Evolutionary conservation across 2,888 invertebrate species (phyloP).

Genomic region (Iphiclides podalirius): DNA sequence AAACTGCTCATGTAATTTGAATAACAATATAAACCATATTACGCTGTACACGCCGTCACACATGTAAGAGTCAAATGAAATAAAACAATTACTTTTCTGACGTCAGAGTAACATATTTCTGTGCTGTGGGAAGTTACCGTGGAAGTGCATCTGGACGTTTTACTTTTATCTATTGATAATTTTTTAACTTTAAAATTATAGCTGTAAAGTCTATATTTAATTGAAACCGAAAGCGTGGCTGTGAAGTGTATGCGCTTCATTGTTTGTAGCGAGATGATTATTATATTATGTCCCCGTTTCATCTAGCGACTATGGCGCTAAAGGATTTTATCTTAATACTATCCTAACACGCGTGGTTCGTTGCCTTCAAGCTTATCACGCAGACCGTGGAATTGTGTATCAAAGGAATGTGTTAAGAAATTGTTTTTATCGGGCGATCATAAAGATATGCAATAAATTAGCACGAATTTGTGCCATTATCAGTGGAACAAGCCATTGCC

Average conservation of each 20-base stretch:
- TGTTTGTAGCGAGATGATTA: too few relatives aligned
- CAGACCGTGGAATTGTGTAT: constrained; percentile 17
- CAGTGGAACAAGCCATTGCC: constrained; percentile 33
- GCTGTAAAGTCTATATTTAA: too few relatives aligned
- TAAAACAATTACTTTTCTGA: constrained; percentile 26
- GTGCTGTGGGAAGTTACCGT: constrained; percentile 28
- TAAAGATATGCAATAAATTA: constrained; percentile 5
- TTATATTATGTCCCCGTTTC: too few relatives aligned
- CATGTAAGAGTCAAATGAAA: constrained; percentile 14
- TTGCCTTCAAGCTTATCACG: constrained; percentile 22
- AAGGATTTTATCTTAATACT: background rate
- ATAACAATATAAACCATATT: background rate
- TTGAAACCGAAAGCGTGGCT: too few relatives aligned
- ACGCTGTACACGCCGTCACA: constrained; percentile 4
- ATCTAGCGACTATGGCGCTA: background rate
- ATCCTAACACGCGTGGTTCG: constrained; percentile 6
- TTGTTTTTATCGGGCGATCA: background rate
- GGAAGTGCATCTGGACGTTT: background rate
- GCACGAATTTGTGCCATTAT: constrained; percentile 24
- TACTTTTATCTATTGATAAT: too few relatives aligned
- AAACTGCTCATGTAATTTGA: background rate
- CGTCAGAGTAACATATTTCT: constrained; percentile 29
- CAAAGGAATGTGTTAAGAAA: constrained; percentile 3
- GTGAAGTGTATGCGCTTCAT: too few relatives aligned
- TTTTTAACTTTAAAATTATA: too few relatives aligned